Conservation (phyloP, 2,113 vertebrate genomes). For the Poecilia latipinna region DNA sequence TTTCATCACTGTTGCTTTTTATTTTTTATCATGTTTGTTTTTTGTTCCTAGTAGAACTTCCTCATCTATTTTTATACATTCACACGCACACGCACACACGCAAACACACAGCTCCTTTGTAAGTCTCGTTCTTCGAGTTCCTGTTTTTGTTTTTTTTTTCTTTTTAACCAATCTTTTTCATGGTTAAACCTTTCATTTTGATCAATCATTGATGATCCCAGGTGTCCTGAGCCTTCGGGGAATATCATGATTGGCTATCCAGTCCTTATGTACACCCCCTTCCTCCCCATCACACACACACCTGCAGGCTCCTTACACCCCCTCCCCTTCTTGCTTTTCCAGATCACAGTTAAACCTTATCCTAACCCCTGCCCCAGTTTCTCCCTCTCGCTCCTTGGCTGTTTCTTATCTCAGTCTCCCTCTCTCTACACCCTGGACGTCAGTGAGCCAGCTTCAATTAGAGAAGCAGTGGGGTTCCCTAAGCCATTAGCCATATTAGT, state of each 20-base stretch:
- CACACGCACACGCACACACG: slow-evolving; percentile 19
- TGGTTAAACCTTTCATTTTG: slow-evolving; percentile 68
- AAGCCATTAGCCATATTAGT: slow-evolving; percentile 76
- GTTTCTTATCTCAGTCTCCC: slow-evolving; percentile 57
- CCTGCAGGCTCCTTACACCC: slow-evolving; percentile 12
- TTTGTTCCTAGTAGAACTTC: background rate
- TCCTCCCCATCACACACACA: slow-evolving; percentile 25
- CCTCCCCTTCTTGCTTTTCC: slow-evolving; percentile 31
- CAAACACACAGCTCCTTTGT: slow-evolving; percentile 30
- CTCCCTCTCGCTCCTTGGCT: slow-evolving; percentile 29
- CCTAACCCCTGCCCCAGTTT: slow-evolving; percentile 32
- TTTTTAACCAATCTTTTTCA: slow-evolving; percentile 40
- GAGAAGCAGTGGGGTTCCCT: slow-evolving; percentile 71
- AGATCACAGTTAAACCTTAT: slow-evolving; percentile 56
- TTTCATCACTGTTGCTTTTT: slow-evolving; percentile 8
- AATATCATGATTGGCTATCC: slow-evolving; percentile 57
- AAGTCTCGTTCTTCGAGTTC: slow-evolving; percentile 12
- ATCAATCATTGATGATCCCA: slow-evolving; percentile 83
- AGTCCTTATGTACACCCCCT: slow-evolving; percentile 26
- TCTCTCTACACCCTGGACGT: slow-evolving; percentile 38
- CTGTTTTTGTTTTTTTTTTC: slow-evolving; percentile 36
- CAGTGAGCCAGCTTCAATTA: slow-evolving; percentile 70
- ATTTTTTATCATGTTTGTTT: slow-evolving; percentile 1
- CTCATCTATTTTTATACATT: slow-evolving; percentile 10
- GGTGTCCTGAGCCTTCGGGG: slow-evolving; percentile 72